Evolutionary conservation across 2,888 invertebrate genomes (phyloP).

Genomic region (Clitarchus hookeri): DNA sequence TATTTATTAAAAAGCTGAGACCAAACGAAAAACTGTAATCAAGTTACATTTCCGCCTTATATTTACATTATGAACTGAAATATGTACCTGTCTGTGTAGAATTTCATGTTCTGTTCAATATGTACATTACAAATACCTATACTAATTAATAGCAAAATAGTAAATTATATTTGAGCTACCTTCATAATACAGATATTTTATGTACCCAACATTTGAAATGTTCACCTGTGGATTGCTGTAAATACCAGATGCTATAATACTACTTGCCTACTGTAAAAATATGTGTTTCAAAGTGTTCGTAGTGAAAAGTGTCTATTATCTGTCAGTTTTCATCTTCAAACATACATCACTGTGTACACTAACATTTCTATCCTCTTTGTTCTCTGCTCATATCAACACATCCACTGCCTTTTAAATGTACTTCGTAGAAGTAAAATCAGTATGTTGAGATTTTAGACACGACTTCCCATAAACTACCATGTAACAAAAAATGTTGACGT

Average conservation of each 20-base stretch:
- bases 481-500: too few species aligned
- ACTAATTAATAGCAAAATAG: background rate
- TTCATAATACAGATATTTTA: background rate
- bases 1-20: background rate
- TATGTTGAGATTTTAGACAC: background rate
- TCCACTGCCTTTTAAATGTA: background rate
- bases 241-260: background rate
- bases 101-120: background rate
- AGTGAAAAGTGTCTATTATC: background rate
- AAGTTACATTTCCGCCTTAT: background rate
- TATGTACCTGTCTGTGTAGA: background rate
- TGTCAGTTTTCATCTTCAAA: background rate
- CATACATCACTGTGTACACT: background rate
- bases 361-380: background rate
- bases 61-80: slow-evolving; percentile 8
- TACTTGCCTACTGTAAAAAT: background rate
- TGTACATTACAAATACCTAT: background rate
- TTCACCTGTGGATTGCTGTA: background rate
- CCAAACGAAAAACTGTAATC: background rate
- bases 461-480: too few species aligned
- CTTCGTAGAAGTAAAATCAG: background rate
- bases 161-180: background rate
- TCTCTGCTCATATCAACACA: background rate
- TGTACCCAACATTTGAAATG: background rate
- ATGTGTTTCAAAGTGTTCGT: background rate